Percentiles rank a stretch among this genome's conserved stretches.
These are phyloP conservation scores for Panthera uncia DNA, from an alignment of 2,113 vertebrate genomes.

Conservation along the genomic window DNA sequence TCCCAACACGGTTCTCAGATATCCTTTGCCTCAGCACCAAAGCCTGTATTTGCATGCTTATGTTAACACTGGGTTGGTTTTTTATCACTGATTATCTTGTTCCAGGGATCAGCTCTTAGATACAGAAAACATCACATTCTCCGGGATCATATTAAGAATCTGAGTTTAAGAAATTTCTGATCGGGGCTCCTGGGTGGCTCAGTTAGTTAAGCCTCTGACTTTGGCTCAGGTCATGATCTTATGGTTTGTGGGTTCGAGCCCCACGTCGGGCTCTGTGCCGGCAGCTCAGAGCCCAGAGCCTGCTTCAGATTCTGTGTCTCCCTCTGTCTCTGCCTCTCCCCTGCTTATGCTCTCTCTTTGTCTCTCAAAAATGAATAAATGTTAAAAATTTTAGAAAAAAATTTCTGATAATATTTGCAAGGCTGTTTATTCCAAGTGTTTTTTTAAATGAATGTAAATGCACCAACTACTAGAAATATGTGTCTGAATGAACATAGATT, in stretches of 20 bases:
- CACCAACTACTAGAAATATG: not conserved
- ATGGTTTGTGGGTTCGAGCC: too few relatives aligned
- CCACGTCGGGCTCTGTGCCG: too few relatives aligned
- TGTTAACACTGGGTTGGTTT: not conserved
- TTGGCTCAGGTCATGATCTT: too few relatives aligned
- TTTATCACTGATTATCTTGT: not conserved
- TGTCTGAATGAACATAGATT: not conserved
- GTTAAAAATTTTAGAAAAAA: not conserved
- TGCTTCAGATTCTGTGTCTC: too few relatives aligned
- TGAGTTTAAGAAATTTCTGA: constrained; percentile 35
- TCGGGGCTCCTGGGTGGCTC: not conserved
- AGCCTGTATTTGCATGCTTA: not conserved
- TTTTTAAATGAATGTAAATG: not conserved
- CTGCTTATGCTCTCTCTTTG: too few relatives aligned
- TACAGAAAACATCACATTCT: constrained; percentile 15
- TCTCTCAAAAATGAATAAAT: too few relatives aligned
- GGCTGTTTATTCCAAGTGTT: not conserved
- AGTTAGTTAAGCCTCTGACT: too few relatives aligned
- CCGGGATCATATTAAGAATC: constrained; percentile 11
- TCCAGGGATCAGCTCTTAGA: not conserved
- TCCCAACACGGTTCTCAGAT: not conserved
- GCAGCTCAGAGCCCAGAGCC: too few relatives aligned
- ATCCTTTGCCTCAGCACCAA: not conserved
- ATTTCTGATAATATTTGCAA: constrained; percentile 29
- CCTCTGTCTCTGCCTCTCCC: too few relatives aligned